A percentile compares a stretch with the other conserved stretches of the same genome.
Evolutionary conservation across 2,888 invertebrate genomes (phyloP).

Genomic region (Philaethria dido): DNA sequence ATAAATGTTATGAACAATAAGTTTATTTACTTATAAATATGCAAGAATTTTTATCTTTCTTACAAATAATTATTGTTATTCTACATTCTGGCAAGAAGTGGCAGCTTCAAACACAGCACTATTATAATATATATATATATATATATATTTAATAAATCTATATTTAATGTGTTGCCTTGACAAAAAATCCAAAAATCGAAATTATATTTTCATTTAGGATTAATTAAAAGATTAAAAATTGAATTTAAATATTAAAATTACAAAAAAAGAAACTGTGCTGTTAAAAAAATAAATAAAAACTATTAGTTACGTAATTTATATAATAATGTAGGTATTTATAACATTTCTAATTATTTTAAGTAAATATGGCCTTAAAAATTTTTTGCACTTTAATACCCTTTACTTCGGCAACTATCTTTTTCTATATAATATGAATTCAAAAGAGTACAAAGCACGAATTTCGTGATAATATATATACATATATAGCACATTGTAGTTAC

Average conservation of each 20-base stretch:
- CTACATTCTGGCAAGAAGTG: conserved; percentile 11
- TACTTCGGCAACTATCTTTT: conserved; percentile 53
- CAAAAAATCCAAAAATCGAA: too few species aligned
- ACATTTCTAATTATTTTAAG: neutral
- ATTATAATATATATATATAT: neutral
- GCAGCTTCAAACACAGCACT: conserved; percentile 8
- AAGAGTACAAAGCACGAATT: conserved; percentile 67
- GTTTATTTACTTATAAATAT: too few species aligned
- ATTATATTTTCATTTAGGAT: too few species aligned
- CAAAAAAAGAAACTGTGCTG: too few species aligned
- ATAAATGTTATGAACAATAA: too few species aligned
- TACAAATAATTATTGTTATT: too few species aligned
- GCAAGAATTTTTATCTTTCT: too few species aligned
- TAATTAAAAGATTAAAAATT: neutral
- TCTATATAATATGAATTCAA: conserved; percentile 46
- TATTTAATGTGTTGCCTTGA: too few species aligned
- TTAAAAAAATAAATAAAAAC: too few species aligned
- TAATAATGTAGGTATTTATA: neutral
- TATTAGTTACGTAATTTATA: too few species aligned
- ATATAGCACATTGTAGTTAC: too few species aligned
- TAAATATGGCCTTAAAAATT: neutral
- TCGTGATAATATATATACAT: neutral
- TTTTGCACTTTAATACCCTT: conserved; percentile 57
- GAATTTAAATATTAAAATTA: neutral
- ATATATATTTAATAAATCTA: too few species aligned